Base-by-base conservation (phyloP, 2,888 invertebrate genomes). In the Masnerella sp. region DNA sequence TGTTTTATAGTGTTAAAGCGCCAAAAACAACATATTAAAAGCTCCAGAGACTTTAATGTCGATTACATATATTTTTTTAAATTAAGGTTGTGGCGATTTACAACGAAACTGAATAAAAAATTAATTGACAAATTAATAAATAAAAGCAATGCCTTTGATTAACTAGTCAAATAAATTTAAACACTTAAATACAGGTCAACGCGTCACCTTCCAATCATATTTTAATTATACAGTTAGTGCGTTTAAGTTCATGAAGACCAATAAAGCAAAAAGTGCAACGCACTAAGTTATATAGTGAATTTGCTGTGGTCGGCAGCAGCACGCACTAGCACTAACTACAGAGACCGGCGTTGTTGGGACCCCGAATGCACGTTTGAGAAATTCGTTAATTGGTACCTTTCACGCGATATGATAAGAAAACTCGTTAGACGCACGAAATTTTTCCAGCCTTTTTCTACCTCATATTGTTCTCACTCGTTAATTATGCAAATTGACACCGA, bases 341-440 rank as follows among this genome's bases (percentile, higher is more conserved):
- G 14, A 14, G 8, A 38, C 30, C n/a, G n/a, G 18, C 65, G 30
- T 28, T 18, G 8, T 15, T 12, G 0, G 30, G 18, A 5, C 12
- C 17, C 12, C 11, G 18, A 15, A 11, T 30, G 4, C 15, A 42
- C 40, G n/a, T 58, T 20, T 7, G 12, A 11, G 7, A 59, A 47
- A 54, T 61, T 69, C 32, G 65, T 54, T 67, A 61, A 72, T 65
- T 65, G 72, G 65, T 54, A 72, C 59, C 72, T 67, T 72, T 67
- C 72, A 72, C 65, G 72, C 72, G 47, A 72, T 67, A 32, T 47
- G 65, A 72, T 72, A 72, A 72, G 72, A 61, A 65, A 72, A 65
- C 59, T 67, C 54, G 58, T 65, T 72, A 54, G 61, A 61, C 52
- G 69, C 69, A 69, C 69, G 69, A 61, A 52, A 54, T 61, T 69